Evolutionary conservation across 2,113 vertebrate genomes (phyloP).

Genomic region (Chroicocephalus ridibundus): DNA sequence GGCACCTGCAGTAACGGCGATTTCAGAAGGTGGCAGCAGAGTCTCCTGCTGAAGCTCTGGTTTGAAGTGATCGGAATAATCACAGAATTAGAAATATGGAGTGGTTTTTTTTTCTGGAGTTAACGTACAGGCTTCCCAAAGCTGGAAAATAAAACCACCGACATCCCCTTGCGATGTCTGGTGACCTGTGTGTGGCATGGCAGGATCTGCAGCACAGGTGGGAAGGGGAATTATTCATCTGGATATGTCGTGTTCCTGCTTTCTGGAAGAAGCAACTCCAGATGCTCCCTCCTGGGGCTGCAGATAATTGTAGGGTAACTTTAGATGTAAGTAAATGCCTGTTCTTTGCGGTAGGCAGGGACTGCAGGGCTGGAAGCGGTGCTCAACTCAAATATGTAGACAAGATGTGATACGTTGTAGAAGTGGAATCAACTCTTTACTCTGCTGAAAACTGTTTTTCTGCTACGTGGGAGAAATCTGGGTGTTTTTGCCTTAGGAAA

Average conservation of each 20-base stretch:
- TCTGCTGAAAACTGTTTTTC: background rate
- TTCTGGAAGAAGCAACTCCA: background rate
- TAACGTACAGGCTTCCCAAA: too few relatives aligned
- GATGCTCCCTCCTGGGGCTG: background rate
- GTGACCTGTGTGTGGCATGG: background rate
- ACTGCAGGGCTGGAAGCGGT: fast-evolving
- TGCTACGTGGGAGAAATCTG: background rate
- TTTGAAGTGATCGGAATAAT: fast-evolving
- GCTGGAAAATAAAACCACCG: background rate
- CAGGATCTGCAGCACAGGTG: background rate
- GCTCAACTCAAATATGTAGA: fast-evolving
- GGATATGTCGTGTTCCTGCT: fast-evolving
- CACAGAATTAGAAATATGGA: background rate
- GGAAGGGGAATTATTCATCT: background rate
- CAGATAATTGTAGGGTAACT: fast-evolving
- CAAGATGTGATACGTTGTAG: fast-evolving
- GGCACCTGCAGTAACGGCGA: background rate
- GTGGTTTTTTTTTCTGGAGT: background rate
- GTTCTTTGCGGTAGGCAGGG: background rate
- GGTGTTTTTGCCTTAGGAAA: background rate
- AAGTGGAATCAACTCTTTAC: background rate
- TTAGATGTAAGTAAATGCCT: background rate
- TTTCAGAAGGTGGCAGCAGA: conserved; percentile 1
- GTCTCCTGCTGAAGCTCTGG: background rate
- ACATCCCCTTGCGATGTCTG: fast-evolving